Base-by-base conservation (phyloP, 2,113 vertebrate genomes). In the Cygnus atratus region DNA sequence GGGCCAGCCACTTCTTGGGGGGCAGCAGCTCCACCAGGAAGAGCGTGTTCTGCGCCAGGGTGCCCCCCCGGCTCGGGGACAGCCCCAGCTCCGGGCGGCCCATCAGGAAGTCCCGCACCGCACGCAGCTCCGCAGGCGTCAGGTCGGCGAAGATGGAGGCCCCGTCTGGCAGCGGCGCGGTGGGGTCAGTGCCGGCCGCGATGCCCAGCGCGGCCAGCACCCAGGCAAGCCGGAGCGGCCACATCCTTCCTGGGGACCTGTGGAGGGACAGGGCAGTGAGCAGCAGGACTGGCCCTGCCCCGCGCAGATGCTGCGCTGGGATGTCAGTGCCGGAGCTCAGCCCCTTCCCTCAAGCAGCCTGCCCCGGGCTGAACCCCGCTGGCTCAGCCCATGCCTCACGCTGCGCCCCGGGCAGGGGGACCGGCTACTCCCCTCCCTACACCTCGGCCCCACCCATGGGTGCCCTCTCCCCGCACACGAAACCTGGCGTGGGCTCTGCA, bases 1-100 rank as follows among this genome's bases (percentile, higher is more conserved):
- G 97, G 17, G 99, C 98, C 6, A 92, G 92, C 0, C 97, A 95
- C 88, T 99, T 99, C 72, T 66, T 97, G 20, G 99, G 99, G 24
- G 99, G 62, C 71, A 98, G 96, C 67, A 99, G 97, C 95, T 99
- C 99, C 9, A 99, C 98, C 80, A 99, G 97, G 33, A 99, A 97
- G 68, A 99, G 98, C 5, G 96, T 98, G 97, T 99, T 99, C 93
- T 98, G 98, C 78, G 98, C 97, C 43, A 99, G 62, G 12, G 92
- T n/a, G 0, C 46, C 95, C 6, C n/a, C 79, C 0, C 1, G 33
- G 28, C 96, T 96, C 0, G 97, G 43, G 13, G 96, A 93, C 58
- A 99, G 97, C 31, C 81, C 88, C 87, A 99, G 95, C 73, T 99
- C 98, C 0, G 96, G 96, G 26, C 92, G 96, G n/a, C 84, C 84